Evolutionary conservation across 1,140 invertebrate genomes (phyloP).

Genomic region (Calosoma granatense): DNA sequence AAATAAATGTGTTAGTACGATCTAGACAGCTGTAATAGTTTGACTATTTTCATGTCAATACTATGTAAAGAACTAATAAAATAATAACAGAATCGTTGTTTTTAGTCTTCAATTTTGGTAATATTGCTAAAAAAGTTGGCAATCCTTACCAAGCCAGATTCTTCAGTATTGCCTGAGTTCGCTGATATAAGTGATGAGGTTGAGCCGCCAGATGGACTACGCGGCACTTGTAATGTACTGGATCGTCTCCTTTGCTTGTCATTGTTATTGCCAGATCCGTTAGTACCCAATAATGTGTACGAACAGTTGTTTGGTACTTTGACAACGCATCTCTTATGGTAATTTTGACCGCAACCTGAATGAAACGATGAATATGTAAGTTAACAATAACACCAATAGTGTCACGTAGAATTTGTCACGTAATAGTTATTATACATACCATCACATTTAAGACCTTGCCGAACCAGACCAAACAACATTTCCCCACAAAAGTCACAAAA

Average conservation of each 20-base stretch:
- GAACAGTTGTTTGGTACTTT: slow-evolving; percentile 97
- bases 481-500: slow-evolving; percentile 99
- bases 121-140: slow-evolving; percentile 32
- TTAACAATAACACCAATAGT: not conserved
- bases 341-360: slow-evolving; percentile 91
- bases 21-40: no score
- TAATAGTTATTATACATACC: slow-evolving; percentile 47
- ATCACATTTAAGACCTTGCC: slow-evolving; percentile 98
- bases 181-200: slow-evolving; percentile 29
- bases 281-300: slow-evolving; percentile 34
- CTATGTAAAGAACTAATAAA: no score
- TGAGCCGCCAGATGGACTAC: slow-evolving; percentile 51
- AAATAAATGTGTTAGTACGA: no score
- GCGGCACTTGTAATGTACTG: slow-evolving; percentile 49
- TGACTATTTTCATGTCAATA: no score
- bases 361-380: slow-evolving; percentile 4
- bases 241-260: slow-evolving; percentile 40
- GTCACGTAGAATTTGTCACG: not conserved
- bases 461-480: slow-evolving; percentile 96
- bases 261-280: slow-evolving; percentile 37
- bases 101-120: slow-evolving; percentile 22
- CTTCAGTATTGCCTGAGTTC: slow-evolving; percentile 37
- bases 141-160: slow-evolving; percentile 36
- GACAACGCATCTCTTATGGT: slow-evolving; percentile 96
- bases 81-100: no score